These are phyloP conservation scores for Thera obeliscata DNA, from an alignment of 2,888 invertebrate species.

Conservation along the genomic window DNA sequence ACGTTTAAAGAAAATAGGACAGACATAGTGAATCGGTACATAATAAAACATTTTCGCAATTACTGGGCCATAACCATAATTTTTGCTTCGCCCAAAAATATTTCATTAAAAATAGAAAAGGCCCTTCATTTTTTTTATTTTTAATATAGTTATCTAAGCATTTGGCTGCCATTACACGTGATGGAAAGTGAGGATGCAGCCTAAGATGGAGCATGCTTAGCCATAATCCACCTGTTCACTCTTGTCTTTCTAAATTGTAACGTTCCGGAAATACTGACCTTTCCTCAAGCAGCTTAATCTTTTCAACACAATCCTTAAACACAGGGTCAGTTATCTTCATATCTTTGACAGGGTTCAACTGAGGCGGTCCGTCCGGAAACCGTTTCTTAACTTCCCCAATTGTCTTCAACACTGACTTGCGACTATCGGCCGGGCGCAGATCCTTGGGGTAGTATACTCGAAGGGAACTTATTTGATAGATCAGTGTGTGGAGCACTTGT, in stretches of 20 bases:
- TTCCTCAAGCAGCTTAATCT: constrained; percentile 93
- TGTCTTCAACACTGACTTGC: constrained; percentile 93
- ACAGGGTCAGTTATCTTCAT: constrained; percentile 96
- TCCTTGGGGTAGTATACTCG: constrained; percentile 96
- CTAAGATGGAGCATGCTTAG: too few relatives aligned
- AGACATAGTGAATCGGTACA: too few relatives aligned
- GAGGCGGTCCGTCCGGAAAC: constrained; percentile 94
- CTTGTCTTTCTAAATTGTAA: too few relatives aligned
- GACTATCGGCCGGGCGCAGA: constrained; percentile 92
- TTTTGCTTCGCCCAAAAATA: too few relatives aligned
- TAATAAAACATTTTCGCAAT: too few relatives aligned
- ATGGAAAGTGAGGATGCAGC: too few relatives aligned
- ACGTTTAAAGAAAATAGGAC: background rate
- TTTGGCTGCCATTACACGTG: too few relatives aligned
- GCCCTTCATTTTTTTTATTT: too few relatives aligned
- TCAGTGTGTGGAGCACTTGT: constrained; percentile 91
- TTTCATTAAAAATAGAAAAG: too few relatives aligned
- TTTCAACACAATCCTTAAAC: constrained; percentile 91
- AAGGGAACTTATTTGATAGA: constrained; percentile 94
- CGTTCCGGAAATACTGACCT: constrained; percentile 65
- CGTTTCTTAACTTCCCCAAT: constrained; percentile 95
- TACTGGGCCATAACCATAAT: too few relatives aligned
- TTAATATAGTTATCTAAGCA: too few relatives aligned
- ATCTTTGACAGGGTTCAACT: constrained; percentile 96
- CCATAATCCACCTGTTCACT: too few relatives aligned